A percentile compares a stretch with the other conserved stretches of the same genome.
Evolutionary conservation across 2,888 invertebrate genomes (phyloP).

Genomic region (Eueremaeus valkanovi): DNA sequence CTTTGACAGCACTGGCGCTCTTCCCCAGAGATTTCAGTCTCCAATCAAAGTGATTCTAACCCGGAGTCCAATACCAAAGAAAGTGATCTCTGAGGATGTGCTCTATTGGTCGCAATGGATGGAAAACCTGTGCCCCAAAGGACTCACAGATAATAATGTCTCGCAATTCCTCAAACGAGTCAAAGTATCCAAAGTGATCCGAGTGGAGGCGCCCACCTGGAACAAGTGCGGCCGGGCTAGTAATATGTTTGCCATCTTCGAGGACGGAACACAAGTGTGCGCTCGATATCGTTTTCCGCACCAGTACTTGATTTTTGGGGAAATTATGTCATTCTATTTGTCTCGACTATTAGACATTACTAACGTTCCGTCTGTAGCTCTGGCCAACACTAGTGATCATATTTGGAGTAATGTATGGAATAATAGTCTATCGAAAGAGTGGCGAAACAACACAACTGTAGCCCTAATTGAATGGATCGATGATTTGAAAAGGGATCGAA

Average conservation of each 20-base stretch:
- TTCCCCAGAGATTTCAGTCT: conserved; percentile 5
- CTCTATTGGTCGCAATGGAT: conserved; percentile 69
- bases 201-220: conserved; percentile 69
- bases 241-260: conserved; percentile 71
- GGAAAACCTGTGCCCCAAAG: conserved; percentile 65
- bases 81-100: conserved; percentile 54
- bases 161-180: conserved; percentile 64
- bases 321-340: conserved; percentile 78
- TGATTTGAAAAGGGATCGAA: conserved; percentile 70
- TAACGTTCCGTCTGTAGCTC: conserved; percentile 71
- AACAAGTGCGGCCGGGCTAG: conserved; percentile 75
- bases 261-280: conserved; percentile 72
- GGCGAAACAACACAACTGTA: conserved; percentile 72
- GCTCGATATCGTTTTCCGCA: conserved; percentile 75
- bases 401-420: conserved; percentile 56
- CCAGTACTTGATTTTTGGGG: conserved; percentile 84
- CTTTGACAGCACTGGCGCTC: conserved; percentile 40
- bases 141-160: conserved; percentile 63
- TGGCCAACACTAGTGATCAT: conserved; percentile 60
- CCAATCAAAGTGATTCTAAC: conserved; percentile 6
- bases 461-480: conserved; percentile 74
- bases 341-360: conserved; percentile 68
- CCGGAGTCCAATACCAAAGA: conserved; percentile 24
- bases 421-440: conserved; percentile 69
- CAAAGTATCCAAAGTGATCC: conserved; percentile 51